Evolutionary conservation across 2,113 vertebrate species (phyloP).

Genomic region (Phylloscopus trochiloides): DNA sequence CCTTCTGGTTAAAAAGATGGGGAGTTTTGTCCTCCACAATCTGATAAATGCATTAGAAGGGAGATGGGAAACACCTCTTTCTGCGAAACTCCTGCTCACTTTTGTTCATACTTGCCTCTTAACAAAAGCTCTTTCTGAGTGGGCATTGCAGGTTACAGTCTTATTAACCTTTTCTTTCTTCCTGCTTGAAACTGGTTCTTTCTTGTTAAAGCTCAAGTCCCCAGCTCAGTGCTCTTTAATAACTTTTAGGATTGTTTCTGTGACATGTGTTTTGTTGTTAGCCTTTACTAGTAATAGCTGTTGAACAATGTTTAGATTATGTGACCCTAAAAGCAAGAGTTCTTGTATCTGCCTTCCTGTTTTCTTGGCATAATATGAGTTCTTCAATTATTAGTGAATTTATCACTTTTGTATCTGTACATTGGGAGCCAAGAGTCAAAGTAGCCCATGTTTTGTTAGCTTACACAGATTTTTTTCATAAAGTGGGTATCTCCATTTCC

Average conservation of each 20-base stretch:
- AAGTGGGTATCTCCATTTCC: background rate
- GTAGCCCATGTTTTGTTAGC: background rate
- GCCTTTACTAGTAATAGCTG: background rate
- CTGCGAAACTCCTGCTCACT: background rate
- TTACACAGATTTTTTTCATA: background rate
- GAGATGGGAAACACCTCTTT: background rate
- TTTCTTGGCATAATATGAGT: background rate
- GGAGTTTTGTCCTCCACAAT: background rate
- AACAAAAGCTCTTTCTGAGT: background rate
- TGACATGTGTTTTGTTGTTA: background rate
- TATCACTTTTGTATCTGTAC: background rate
- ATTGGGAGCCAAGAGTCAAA: background rate
- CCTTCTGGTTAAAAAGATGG: background rate
- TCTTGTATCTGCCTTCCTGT: background rate
- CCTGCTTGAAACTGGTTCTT: background rate
- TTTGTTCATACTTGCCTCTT: background rate
- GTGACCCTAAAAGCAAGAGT: background rate
- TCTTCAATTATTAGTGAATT: background rate
- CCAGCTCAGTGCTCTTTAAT: background rate
- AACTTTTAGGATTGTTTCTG: background rate
- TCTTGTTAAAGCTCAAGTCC: background rate
- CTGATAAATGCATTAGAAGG: background rate
- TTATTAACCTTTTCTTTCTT: conserved; percentile 18
- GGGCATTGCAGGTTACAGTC: background rate
- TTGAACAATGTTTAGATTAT: background rate